Percentiles rank a stretch among this genome's conserved stretches.
These are phyloP conservation scores for Athetis lepigone DNA, from an alignment of 2,888 invertebrate species.

Conservation along the genomic window DNA sequence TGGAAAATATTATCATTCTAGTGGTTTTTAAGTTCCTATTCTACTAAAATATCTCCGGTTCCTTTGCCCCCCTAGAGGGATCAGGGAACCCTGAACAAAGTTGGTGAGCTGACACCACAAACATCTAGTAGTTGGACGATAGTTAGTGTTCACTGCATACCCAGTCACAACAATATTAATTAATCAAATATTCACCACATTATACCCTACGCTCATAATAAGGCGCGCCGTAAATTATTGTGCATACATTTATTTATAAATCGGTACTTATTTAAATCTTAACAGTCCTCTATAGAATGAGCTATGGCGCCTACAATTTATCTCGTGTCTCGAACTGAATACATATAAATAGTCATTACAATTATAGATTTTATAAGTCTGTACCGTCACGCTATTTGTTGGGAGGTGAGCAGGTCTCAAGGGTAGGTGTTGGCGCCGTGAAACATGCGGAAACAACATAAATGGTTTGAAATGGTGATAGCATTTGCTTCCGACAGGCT, in stretches of 20 bases:
- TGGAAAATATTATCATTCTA: background rate
- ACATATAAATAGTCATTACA: slow-evolving; percentile 58
- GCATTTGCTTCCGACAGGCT: slow-evolving; percentile 44
- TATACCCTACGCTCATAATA: slow-evolving; percentile 39
- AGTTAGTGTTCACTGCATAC: slow-evolving; percentile 15
- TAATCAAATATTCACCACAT: slow-evolving; percentile 39
- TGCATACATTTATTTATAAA: slow-evolving; percentile 59
- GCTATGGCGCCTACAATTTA: slow-evolving; percentile 53
- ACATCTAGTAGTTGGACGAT: background rate
- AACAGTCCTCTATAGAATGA: slow-evolving; percentile 50
- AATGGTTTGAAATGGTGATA: slow-evolving; percentile 36
- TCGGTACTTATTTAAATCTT: slow-evolving; percentile 54
- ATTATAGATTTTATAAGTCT: slow-evolving; percentile 54
- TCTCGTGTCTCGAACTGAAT: slow-evolving; percentile 37
- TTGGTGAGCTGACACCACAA: background rate
- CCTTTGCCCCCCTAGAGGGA: background rate
- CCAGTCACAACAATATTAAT: slow-evolving; percentile 24
- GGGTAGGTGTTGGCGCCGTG: slow-evolving; percentile 47
- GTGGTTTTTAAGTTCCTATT: background rate
- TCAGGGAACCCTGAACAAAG: background rate
- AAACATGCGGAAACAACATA: slow-evolving; percentile 32
- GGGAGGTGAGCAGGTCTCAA: slow-evolving; percentile 53
- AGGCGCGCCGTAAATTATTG: slow-evolving; percentile 57
- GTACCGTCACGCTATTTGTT: slow-evolving; percentile 24
- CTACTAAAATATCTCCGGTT: no score